These are phyloP conservation scores for Ostrea edulis DNA, from an alignment of 1,140 invertebrate species.

Conservation along the genomic window DNA sequence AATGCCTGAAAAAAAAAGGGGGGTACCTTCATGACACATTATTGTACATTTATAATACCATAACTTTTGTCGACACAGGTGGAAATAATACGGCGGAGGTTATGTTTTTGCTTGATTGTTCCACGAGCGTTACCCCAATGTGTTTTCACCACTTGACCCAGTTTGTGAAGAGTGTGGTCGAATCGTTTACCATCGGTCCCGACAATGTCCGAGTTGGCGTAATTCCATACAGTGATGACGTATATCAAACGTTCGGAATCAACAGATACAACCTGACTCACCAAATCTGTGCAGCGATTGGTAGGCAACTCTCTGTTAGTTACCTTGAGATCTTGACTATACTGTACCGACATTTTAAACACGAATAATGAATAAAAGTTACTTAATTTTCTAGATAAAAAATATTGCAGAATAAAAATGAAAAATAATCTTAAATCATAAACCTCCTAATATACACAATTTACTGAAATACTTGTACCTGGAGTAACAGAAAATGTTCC, in stretches of 20 bases:
- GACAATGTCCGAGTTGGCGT: slow-evolving; percentile 63
- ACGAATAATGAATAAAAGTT: no score
- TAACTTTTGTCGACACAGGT: slow-evolving; percentile 50
- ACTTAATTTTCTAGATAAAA: no score
- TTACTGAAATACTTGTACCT: no score
- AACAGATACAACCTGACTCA: slow-evolving; percentile 52
- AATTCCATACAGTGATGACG: slow-evolving; percentile 61
- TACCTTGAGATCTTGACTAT: no score
- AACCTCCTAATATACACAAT: no score
- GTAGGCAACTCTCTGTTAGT: slow-evolving; percentile 26
- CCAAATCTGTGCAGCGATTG: slow-evolving; percentile 56
- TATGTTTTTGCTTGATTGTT: slow-evolving; percentile 70
- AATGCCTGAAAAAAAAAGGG: background rate
- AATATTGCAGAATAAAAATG: no score
- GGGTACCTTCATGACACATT: background rate
- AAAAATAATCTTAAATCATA: no score
- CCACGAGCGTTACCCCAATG: slow-evolving; percentile 60
- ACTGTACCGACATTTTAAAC: no score
- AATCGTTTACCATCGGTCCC: slow-evolving; percentile 56
- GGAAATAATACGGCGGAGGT: slow-evolving; percentile 67
- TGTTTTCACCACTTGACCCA: slow-evolving; percentile 64
- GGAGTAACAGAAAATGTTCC: no score
- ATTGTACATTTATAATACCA: background rate
- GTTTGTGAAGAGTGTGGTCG: slow-evolving; percentile 67
- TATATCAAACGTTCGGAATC: slow-evolving; percentile 63